Base-by-base conservation (phyloP, 2,888 invertebrate species). In the Desoria tigrina region DNA sequence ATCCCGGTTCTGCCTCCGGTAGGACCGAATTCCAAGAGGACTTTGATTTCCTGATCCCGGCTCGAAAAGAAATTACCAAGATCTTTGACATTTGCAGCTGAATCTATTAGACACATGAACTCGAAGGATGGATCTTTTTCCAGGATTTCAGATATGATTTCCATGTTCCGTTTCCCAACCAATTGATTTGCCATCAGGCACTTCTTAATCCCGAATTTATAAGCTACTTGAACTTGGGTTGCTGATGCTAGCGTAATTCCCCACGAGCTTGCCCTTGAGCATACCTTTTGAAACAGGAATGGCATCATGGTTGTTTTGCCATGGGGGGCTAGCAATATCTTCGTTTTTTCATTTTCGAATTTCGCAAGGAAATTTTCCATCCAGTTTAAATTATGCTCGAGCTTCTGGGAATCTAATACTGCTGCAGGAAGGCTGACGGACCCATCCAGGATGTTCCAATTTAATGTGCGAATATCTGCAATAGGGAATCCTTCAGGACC, bases 241-340 rank as follows among this genome's bases (percentile, higher is more conserved):
- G 64, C 69, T 2, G 69, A 67, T 2, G 74, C 74, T 4, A 72
- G 50, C 11, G 74, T 68, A 2, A 74, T 68, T 23, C 69, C 74
- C 71, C 71, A 72, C 1, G 63, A 28, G 1, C 63, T 63, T 28
- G 42, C 2, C 26, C 27, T 16, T 54, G 2, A 21, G 16, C 2
- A 32, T 3, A 57, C 6, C 14, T 57, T 23, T 14, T 57, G 6
- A 55, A 74, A 71, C 16, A 74, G 51, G 6, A 57, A 56, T 11
- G 74, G 74, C 37, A 64, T 63, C 72, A 74, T 72, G 18, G 71
- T 68, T 14, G 74, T 74, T 53, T 74, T 74, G 23, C 70, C 74
- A 55, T 74, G 74, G 24, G 74, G 74, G 32, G 67, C 64, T n/a
- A 69, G 54, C 18, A 63, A 42, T 37, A 67, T 61, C 21, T 57